These are phyloP conservation scores for Patella ulyssiponensis DNA, from an alignment of 2,888 invertebrate genomes.

Conservation along the genomic window DNA sequence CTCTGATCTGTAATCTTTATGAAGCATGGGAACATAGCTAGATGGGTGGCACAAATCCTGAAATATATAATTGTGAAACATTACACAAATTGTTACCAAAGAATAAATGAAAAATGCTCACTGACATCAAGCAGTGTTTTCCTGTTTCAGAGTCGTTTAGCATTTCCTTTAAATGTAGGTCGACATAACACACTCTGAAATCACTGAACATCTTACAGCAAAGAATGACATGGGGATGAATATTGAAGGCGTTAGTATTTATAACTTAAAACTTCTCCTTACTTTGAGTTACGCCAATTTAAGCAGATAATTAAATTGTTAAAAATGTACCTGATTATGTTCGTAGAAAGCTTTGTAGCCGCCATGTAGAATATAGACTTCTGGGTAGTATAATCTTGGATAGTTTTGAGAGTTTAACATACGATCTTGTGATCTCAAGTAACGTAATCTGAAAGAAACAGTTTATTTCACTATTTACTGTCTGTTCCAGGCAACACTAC, in stretches of 20 bases:
- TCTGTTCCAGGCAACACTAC: no score
- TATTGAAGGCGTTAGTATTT: background rate
- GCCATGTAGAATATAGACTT: slow-evolving; percentile 91
- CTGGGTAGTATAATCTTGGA: slow-evolving; percentile 88
- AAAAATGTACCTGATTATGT: slow-evolving; percentile 71
- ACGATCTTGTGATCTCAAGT: no score
- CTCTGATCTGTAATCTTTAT: slow-evolving; percentile 82
- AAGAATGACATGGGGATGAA: no score
- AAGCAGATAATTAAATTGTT: background rate
- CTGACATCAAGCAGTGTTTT: no score
- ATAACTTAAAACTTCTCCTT: background rate
- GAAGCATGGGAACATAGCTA: slow-evolving; percentile 86
- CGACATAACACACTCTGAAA: no score
- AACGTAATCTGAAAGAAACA: no score
- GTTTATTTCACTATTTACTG: no score
- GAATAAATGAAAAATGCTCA: no score
- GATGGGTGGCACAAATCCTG: slow-evolving; percentile 80
- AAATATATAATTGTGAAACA: slow-evolving; percentile 13
- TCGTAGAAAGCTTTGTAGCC: slow-evolving; percentile 87
- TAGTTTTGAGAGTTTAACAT: no score
- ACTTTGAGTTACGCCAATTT: background rate
- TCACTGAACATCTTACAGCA: no score
- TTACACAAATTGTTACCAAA: background rate
- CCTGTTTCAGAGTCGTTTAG: no score
- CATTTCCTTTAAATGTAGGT: no score